Evolutionary conservation across 2,113 vertebrate genomes (phyloP).

Genomic region (Cryptoleucopteryx plumbea): DNA sequence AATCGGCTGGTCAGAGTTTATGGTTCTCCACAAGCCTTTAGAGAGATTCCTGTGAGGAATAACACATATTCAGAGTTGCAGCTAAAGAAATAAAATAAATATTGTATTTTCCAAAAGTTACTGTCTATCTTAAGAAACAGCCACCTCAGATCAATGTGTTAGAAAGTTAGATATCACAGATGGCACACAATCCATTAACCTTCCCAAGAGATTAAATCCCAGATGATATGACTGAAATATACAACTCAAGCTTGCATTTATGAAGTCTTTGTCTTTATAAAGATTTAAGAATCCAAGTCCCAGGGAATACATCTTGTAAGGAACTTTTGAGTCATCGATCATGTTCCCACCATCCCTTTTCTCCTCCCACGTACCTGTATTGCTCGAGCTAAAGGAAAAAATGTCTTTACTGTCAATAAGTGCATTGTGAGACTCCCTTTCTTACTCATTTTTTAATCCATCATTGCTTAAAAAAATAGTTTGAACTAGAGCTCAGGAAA

Average conservation of each 20-base stretch:
- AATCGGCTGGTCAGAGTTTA: neutral
- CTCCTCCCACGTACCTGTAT: conserved; percentile 40
- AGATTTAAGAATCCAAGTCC: conserved; percentile 2
- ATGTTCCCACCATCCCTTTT: conserved; percentile 53
- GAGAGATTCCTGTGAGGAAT: neutral
- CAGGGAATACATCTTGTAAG: conserved; percentile 19
- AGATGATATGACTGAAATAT: conserved; percentile 9
- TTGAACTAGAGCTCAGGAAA: neutral
- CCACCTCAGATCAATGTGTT: neutral
- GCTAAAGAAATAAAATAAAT: neutral
- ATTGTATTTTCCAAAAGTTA: neutral
- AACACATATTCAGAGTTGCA: neutral
- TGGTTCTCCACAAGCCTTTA: neutral
- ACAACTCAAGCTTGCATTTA: neutral
- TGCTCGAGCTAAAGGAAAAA: conserved; percentile 26
- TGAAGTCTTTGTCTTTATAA: conserved; percentile 2
- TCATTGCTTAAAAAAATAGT: neutral
- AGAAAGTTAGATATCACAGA: conserved; percentile 23
- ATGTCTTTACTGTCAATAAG: conserved; percentile 14
- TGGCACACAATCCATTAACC: conserved; percentile 32
- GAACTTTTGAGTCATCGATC: conserved; percentile 61
- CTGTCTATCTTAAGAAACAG: neutral
- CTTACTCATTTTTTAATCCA: neutral
- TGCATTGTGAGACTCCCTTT: neutral
- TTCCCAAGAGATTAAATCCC: conserved; percentile 30